A percentile compares a stretch with the other conserved stretches of the same genome.
Evolutionary conservation across 1,140 invertebrate species (phyloP).

Genomic region (Drosophila novamexicana): DNA sequence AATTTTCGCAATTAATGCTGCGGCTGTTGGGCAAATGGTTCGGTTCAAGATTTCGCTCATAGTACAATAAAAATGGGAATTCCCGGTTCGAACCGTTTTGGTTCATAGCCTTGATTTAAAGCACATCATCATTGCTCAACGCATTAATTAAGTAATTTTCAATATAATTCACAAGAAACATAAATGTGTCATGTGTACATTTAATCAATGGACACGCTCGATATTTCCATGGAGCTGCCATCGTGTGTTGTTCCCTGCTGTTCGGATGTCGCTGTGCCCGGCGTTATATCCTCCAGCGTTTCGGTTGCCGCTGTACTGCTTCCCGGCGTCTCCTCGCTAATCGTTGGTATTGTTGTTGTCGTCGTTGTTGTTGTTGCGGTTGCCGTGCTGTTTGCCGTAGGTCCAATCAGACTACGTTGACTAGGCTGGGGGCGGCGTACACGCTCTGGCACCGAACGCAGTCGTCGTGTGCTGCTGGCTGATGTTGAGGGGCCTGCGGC

Average conservation of each 20-base stretch:
- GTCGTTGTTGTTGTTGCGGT: conserved; percentile 14
- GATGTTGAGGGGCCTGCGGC: conserved; percentile 10
- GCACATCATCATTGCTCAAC: neutral
- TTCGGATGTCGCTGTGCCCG: conserved; percentile 29
- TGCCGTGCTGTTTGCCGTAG: conserved; percentile 27
- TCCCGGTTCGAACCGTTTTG: too few relatives aligned
- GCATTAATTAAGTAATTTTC: neutral
- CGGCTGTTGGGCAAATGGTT: too few relatives aligned
- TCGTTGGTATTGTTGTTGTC: conserved; percentile 10
- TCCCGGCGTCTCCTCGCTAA: conserved; percentile 30
- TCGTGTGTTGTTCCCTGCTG: conserved; percentile 55
- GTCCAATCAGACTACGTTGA: conserved; percentile 16
- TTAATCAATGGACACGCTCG: conserved; percentile 71
- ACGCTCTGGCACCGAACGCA: conserved; percentile 35
- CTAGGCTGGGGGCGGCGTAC: conserved; percentile 47
- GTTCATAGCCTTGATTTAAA: neutral
- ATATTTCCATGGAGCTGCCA: conserved; percentile 75
- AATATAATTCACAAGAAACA: conserved; percentile 27
- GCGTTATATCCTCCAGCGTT: conserved; percentile 2
- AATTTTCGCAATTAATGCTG: too few relatives aligned
- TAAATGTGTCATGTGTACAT: conserved; percentile 14
- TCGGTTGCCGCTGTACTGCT: conserved; percentile 11
- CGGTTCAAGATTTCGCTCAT: too few relatives aligned
- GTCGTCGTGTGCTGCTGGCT: conserved; percentile 7
- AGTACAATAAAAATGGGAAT: too few relatives aligned